These are phyloP conservation scores for Archivesica marissinica DNA, from an alignment of 1,140 invertebrate species.

Conservation along the genomic window DNA sequence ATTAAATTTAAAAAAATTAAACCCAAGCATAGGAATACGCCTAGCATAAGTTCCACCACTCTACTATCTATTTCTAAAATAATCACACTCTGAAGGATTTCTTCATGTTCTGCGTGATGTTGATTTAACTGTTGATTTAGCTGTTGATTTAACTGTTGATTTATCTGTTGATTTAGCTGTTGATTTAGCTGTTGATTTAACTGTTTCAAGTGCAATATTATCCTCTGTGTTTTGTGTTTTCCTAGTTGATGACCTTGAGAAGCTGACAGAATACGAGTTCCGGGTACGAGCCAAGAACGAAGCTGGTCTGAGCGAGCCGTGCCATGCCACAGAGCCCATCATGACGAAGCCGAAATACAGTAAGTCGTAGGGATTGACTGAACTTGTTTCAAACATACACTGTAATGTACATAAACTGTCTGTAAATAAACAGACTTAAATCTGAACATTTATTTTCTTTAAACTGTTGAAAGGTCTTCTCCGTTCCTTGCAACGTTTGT, in stretches of 20 bases:
- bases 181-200: too few relatives aligned
- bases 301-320: conserved; percentile 97
- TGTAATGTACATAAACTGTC: not conserved
- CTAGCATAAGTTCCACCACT: too few relatives aligned
- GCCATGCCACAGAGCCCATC: conserved; percentile 93
- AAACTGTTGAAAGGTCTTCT: not conserved
- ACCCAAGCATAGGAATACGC: too few relatives aligned
- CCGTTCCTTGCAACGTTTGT: not conserved
- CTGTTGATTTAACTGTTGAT: too few relatives aligned
- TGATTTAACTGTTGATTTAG: too few relatives aligned
- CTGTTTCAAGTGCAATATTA: not conserved
- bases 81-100: too few relatives aligned
- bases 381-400: too few relatives aligned
- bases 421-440: not conserved
- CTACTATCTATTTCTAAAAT: too few relatives aligned
- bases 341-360: conserved; percentile 96
- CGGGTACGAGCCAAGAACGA: conserved; percentile 97
- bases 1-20: too few relatives aligned
- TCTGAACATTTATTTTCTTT: not conserved
- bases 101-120: too few relatives aligned
- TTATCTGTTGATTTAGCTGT: too few relatives aligned
- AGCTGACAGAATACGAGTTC: conserved; percentile 99
- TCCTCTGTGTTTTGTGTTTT: conserved; percentile 76
- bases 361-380: conserved; percentile 82
- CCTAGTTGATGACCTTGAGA: conserved; percentile 94